Evolutionary conservation across 2,113 vertebrate species (phyloP).

Genomic region (Excalfactoria chinensis): DNA sequence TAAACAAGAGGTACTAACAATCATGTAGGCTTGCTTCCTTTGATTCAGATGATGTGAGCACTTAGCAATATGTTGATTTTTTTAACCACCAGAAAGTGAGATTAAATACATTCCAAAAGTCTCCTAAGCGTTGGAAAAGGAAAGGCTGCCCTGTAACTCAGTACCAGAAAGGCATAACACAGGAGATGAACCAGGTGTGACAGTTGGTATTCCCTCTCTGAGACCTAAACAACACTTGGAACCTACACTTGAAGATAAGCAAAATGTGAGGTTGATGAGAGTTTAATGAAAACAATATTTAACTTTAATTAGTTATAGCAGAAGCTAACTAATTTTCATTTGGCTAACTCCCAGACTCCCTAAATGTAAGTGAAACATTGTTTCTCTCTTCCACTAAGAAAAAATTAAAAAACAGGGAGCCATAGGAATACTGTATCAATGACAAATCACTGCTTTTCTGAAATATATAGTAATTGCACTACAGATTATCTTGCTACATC

Average conservation of each 20-base stretch:
- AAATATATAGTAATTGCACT: background rate
- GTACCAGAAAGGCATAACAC: background rate
- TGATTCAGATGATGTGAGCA: background rate
- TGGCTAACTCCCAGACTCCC: background rate
- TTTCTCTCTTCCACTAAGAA: background rate
- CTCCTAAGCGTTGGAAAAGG: background rate
- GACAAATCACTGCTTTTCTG: background rate
- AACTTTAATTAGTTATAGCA: conserved; percentile 23
- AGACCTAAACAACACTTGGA: background rate
- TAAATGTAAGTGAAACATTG: background rate
- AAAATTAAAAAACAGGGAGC: background rate
- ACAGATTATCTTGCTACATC: background rate
- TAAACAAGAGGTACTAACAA: background rate
- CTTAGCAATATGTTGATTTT: background rate
- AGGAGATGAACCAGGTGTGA: background rate
- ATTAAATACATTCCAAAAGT: background rate
- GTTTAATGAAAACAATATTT: conserved; percentile 53
- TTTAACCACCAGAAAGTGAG: background rate
- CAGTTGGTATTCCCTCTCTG: background rate
- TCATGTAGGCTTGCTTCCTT: background rate
- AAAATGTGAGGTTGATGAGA: conserved; percentile 36
- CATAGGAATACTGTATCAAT: background rate
- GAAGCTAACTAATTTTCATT: conserved; percentile 33
- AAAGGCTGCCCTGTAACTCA: background rate
- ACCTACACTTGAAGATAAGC: conserved; percentile 35